phyloP scores from a whole-genome alignment of 2,888 invertebrate species.

The Perizoma flavofasciatum region DNA sequence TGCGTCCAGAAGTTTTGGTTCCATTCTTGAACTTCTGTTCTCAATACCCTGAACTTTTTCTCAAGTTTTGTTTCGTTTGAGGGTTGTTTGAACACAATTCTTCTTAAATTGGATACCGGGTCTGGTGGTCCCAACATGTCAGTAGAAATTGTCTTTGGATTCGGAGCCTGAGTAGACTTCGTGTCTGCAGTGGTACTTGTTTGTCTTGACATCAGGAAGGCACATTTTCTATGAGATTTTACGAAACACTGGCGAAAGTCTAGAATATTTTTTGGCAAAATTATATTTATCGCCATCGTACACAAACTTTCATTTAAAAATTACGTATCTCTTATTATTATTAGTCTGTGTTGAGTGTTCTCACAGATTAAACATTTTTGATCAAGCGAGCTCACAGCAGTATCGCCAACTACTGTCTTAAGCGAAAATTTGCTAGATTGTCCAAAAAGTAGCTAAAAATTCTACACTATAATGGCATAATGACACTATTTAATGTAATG shows the following conservation, averaged over 20 bases:
- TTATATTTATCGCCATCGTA: conserved; percentile 28
- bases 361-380: too few relatives aligned
- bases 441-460: too few relatives aligned
- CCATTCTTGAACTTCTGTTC: conserved; percentile 90
- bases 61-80: conserved; percentile 87
- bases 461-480: too few relatives aligned
- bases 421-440: too few relatives aligned
- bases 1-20: conserved; percentile 93
- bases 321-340: too few relatives aligned
- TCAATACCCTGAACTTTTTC: conserved; percentile 84
- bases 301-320: too few relatives aligned
- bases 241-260: conserved; percentile 25
- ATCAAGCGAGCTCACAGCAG: too few relatives aligned
- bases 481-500: too few relatives aligned
- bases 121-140: conserved; percentile 93
- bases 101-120: conserved; percentile 90
- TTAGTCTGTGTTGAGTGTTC: too few relatives aligned
- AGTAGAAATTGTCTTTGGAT: conserved; percentile 65
- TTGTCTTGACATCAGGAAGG: conserved; percentile 40
- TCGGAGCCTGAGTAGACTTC: conserved; percentile 65
- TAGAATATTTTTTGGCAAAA: conserved; percentile 23
- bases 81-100: conserved; percentile 86
- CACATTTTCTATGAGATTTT: conserved; percentile 39
- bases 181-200: conserved; percentile 57
- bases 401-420: too few relatives aligned